Evolutionary conservation across 2,113 vertebrate genomes (phyloP), one percentile per base, ranked within the genome.

Genomic region (Vidua macroura): DNA sequence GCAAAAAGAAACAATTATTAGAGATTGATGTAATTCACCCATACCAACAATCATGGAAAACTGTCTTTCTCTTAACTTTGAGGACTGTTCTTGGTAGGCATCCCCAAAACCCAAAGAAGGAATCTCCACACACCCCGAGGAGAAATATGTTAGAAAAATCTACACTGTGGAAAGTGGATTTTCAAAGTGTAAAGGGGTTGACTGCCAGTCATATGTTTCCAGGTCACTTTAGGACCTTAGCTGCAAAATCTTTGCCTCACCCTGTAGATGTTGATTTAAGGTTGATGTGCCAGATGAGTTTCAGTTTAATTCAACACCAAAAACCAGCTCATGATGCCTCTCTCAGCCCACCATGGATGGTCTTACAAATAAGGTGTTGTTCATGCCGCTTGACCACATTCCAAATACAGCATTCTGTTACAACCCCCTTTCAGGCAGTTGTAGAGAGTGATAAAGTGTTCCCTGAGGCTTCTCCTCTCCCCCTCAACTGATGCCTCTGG

Each of bases 21-120:
- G 44, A 43, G 17, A 37, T 33, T 18, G 9, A 18, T 31, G 17
- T 10, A 52, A 44, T 1, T 59, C 31, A 22, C 5, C 7, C 7
- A 67, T 31, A 67, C 21, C 9, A 44, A 44, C 0, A 0, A 33
- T 27, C 6, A 35, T 23, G 22, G 14, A 21, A 31, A 37, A 37
- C 8, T 59, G 14, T 31, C 13, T 43, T 43, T 76, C 31, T 31
- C 25, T 76, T 59, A 59, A 51, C 31, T 24, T 31, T 8, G 11
- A 37, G 21, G 11, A 22, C 4, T 59, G 15, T 31, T 35, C 31
- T 44, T 59, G 17, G 13, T 59, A 6, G 17, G 2, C 22, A 51
- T 10, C 11, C 4, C 44, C 37, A 59, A 31, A 76, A 44, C 7
- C 7, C 37, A 59, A 22, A 31, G 27, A 6, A 59, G 22, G 37